Percentiles rank a stretch among this genome's conserved stretches.
Evolutionary conservation across 2,113 vertebrate species (phyloP).

Genomic region (Mystacornis crossleyi): DNA sequence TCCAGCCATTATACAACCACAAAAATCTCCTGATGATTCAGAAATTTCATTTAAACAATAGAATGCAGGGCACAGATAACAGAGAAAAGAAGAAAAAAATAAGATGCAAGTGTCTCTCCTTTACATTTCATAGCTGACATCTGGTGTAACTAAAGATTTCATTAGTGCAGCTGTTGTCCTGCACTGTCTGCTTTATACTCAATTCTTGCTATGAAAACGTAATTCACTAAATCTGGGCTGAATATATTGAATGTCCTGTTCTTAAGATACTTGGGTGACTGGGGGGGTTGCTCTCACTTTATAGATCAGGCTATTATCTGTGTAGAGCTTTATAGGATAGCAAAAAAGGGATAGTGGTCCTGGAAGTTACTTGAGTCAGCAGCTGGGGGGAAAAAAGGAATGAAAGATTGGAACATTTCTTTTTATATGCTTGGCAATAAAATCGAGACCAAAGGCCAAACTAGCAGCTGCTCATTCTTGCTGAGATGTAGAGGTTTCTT

Average conservation of each 20-base stretch:
- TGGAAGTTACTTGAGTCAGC: slow-evolving; percentile 33
- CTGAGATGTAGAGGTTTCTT: slow-evolving; percentile 2
- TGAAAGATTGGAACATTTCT: slow-evolving; percentile 35
- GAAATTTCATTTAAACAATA: slow-evolving; percentile 64
- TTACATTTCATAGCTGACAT: slow-evolving; percentile 36
- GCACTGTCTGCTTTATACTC: background rate
- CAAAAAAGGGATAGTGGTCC: background rate
- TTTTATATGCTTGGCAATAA: slow-evolving; percentile 51
- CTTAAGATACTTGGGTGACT: background rate
- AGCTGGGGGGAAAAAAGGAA: slow-evolving; percentile 2
- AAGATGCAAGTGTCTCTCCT: slow-evolving; percentile 17
- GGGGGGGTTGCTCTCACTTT: background rate
- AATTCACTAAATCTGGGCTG: background rate
- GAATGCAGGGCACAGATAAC: slow-evolving; percentile 52
- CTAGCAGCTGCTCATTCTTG: slow-evolving; percentile 33
- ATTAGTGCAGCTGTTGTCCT: slow-evolving; percentile 40
- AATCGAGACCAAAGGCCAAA: slow-evolving; percentile 43
- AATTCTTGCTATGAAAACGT: background rate
- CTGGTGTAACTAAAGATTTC: slow-evolving; percentile 53
- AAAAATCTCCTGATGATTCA: slow-evolving; percentile 64
- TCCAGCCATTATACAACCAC: slow-evolving; percentile 53
- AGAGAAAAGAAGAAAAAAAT: slow-evolving; percentile 24
- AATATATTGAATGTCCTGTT: background rate
- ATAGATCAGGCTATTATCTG: background rate
- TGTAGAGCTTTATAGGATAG: background rate